Evolutionary conservation across 2,888 invertebrate species (phyloP).

Genomic region (Oxycera nigricornis): DNA sequence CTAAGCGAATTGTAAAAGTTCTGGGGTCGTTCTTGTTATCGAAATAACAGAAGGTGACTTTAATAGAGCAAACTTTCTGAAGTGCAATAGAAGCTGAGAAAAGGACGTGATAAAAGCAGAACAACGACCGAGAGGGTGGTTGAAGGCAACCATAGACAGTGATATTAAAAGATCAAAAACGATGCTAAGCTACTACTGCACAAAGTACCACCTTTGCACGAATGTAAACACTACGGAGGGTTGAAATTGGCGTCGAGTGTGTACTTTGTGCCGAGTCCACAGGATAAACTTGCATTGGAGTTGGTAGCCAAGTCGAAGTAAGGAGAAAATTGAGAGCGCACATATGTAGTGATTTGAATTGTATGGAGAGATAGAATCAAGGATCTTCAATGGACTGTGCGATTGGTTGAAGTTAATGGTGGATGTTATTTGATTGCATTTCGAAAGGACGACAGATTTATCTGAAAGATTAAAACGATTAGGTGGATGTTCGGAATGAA

Average conservation of each 20-base stretch:
- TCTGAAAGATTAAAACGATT: neutral
- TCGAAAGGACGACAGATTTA: neutral
- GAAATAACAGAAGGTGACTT: slow-evolving; percentile 50
- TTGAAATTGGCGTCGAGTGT: neutral
- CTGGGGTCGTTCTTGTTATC: slow-evolving; percentile 5
- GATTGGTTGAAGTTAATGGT: neutral
- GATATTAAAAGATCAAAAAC: neutral
- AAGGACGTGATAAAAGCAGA: too few species aligned
- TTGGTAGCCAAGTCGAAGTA: neutral
- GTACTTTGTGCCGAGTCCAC: neutral
- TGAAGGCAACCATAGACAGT: neutral
- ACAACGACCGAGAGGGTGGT: neutral
- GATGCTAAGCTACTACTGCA: neutral
- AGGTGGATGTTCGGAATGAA: too few species aligned
- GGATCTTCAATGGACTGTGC: neutral
- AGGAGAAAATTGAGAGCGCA: neutral
- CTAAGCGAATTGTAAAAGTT: slow-evolving; percentile 33
- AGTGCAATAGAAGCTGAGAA: neutral
- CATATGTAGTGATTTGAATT: neutral
- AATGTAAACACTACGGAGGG: neutral
- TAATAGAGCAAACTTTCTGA: slow-evolving; percentile 56
- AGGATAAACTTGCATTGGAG: neutral
- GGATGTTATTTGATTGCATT: neutral
- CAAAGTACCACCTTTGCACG: neutral
- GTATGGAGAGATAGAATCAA: neutral